Conservation (phyloP, 2,113 vertebrate species). For the Hucho hucho region DNA sequence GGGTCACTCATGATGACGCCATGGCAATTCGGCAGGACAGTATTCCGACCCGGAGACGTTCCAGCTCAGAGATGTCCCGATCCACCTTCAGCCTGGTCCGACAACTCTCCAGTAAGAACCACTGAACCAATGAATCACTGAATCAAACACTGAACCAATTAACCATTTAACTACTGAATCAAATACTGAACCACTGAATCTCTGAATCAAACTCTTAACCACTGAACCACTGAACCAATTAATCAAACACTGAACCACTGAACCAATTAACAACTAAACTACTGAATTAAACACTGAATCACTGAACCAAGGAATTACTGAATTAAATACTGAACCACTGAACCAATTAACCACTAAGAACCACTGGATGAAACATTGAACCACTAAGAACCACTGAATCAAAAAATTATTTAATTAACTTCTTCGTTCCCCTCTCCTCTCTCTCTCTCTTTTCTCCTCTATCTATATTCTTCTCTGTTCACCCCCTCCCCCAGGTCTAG, state of each 20-base stretch:
- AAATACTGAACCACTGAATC: background rate
- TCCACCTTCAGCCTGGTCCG: slow-evolving; percentile 82
- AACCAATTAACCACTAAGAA: background rate
- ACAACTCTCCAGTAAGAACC: slow-evolving; percentile 80
- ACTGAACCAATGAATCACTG: background rate
- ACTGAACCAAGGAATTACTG: background rate
- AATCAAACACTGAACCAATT: background rate
- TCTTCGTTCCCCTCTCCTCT: background rate
- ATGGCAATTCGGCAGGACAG: slow-evolving; percentile 59
- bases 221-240: background rate
- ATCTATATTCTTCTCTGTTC: background rate
- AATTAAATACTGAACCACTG: background rate
- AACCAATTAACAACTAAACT: background rate
- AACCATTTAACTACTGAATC: background rate
- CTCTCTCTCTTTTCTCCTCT: background rate
- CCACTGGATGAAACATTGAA: too few relatives aligned
- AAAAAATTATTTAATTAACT: background rate
- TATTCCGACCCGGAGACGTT: slow-evolving; percentile 73
- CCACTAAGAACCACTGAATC: background rate
- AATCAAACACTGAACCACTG: background rate
- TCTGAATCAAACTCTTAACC: background rate
- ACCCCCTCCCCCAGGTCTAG: slow-evolving; percentile 69
- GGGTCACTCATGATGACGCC: slow-evolving; percentile 38
- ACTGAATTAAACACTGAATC: too few relatives aligned
- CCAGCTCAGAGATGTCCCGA: slow-evolving; percentile 76